Conservation (phyloP, 2,113 vertebrate genomes). For the Accipiter cooperii region DNA sequence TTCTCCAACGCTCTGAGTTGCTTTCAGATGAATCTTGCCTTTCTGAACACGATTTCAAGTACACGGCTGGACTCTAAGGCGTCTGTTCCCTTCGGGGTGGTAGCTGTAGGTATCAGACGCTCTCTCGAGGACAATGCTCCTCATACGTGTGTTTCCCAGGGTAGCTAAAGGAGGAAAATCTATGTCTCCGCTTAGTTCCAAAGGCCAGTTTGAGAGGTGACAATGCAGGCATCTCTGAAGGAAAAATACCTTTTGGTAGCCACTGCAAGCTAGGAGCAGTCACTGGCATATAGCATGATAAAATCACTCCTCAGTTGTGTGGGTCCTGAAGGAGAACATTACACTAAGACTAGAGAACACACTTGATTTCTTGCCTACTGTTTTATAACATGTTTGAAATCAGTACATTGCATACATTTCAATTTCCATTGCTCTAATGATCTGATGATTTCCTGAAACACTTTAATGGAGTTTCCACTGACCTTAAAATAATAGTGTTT, state of each 20-base stretch:
- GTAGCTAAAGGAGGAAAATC: neutral
- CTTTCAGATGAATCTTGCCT: neutral
- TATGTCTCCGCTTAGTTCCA: neutral
- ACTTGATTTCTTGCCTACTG: neutral
- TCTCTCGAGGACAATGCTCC: neutral
- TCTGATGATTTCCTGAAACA: neutral
- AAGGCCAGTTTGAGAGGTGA: neutral
- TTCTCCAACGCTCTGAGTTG: neutral
- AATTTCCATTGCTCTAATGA: constrained; percentile 35
- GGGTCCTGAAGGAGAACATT: neutral
- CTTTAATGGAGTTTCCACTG: constrained; percentile 20
- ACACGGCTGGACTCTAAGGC: neutral
- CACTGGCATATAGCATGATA: neutral
- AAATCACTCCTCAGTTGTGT: neutral
- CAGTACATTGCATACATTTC: neutral
- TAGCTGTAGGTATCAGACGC: neutral
- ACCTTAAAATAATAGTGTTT: neutral
- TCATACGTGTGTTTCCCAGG: neutral
- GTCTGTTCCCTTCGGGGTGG: neutral
- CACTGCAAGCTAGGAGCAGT: neutral
- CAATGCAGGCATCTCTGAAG: neutral
- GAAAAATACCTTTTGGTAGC: neutral
- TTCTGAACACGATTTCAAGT: neutral
- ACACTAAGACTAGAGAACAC: neutral
- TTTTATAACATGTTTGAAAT: neutral